A percentile compares a stretch with the other conserved stretches of the same genome.
Conservation (phyloP, 1,140 invertebrate genomes). For the Acromyrmex heyeri region DNA sequence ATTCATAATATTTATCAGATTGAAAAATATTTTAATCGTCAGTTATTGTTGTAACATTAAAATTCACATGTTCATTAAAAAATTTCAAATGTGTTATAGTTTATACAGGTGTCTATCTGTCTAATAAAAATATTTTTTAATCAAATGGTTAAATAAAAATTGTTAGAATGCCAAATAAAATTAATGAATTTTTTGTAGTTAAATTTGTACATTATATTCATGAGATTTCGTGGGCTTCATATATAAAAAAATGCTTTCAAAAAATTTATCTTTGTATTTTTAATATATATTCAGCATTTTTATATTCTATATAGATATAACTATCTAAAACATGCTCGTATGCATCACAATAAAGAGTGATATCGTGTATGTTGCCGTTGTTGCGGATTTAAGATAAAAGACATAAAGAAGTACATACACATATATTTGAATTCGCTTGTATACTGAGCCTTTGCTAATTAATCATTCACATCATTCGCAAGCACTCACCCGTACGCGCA, state of each 20-base stretch:
- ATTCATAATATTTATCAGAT: neutral
- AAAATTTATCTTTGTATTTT: neutral
- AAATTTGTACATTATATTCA: slow-evolving; percentile 7
- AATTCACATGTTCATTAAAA: neutral
- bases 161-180: neutral
- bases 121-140: neutral
- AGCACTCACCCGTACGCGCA: neutral
- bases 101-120: neutral
- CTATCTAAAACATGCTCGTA: neutral
- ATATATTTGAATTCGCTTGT: neutral
- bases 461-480: slow-evolving; percentile 50
- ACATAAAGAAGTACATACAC: neutral
- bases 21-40: slow-evolving; percentile 17
- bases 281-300: neutral
- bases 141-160: neutral
- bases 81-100: neutral
- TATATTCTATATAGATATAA: neutral
- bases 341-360: neutral
- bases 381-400: slow-evolving; percentile 17
- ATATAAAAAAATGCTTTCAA: neutral
- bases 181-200: neutral
- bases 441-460: slow-evolving; percentile 22
- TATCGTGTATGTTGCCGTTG: too few species aligned
- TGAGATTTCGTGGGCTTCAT: neutral
- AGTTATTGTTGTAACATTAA: slow-evolving; percentile 27